Percentiles rank a stretch among this genome's conserved stretches.
These are phyloP conservation scores for Hypomecis atomaria DNA, from an alignment of 2,888 invertebrate genomes.

Conservation along the genomic window DNA sequence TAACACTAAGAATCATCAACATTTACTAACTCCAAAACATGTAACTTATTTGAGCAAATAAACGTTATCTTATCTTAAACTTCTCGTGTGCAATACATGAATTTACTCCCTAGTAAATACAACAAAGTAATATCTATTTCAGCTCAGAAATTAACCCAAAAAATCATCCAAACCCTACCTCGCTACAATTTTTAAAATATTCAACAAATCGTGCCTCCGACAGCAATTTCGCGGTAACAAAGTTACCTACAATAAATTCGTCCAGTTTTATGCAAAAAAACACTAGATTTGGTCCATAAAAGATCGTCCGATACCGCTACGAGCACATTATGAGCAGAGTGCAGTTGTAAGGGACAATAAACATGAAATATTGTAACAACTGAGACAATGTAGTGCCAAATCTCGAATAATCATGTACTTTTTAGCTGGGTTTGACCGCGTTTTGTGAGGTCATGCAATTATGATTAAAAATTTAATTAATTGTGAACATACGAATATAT, in stretches of 20 bases:
- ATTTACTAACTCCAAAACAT: too few relatives aligned
- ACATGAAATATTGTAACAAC: conserved; percentile 28
- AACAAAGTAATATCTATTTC: too few relatives aligned
- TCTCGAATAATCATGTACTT: conserved; percentile 9
- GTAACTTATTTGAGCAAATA: too few relatives aligned
- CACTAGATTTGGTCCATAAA: conserved; percentile 48
- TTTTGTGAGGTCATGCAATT: conserved; percentile 1
- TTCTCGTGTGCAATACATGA: too few relatives aligned
- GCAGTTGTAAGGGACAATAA: conserved; percentile 24
- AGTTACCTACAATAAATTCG: conserved; percentile 5
- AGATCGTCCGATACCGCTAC: conserved; percentile 33
- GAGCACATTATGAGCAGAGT: conserved; percentile 21
- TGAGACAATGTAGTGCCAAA: conserved; percentile 24
- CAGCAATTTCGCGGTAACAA: conserved; percentile 4
- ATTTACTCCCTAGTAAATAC: too few relatives aligned
- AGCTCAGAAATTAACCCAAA: not conserved
- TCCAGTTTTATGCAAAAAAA: conserved; percentile 30
- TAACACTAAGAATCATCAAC: too few relatives aligned
- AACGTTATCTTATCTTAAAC: too few relatives aligned
- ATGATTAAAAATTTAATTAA: not conserved
- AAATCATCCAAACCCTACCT: not conserved
- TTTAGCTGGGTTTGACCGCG: conserved; percentile 4
- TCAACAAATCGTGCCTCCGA: not conserved
- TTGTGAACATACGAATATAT: too few relatives aligned
- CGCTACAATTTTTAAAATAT: not conserved